A percentile compares a stretch with the other conserved stretches of the same genome.
Conservation (phyloP, 2,888 invertebrate genomes). For the Diaperis boleti region DNA sequence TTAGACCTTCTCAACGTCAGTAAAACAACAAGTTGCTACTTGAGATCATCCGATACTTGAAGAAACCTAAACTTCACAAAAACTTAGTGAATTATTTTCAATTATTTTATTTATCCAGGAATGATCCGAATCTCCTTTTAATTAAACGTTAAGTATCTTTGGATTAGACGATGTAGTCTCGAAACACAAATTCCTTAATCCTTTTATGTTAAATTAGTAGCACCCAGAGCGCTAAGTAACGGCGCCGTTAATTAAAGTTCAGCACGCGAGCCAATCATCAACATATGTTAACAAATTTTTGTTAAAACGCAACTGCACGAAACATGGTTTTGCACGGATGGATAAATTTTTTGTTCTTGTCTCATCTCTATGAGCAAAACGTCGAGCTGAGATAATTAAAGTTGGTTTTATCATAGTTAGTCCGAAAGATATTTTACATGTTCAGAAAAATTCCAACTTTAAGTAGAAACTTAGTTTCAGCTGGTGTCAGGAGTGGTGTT, state of each 20-base stretch:
- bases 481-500: constrained; percentile 1
- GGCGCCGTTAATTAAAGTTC: constrained; percentile 52
- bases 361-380: constrained; percentile 11
- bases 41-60: no score
- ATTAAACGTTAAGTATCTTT: constrained; percentile 40
- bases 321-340: constrained; percentile 13
- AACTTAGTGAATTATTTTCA: neutral
- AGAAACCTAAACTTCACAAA: neutral
- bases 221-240: constrained; percentile 52
- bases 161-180: constrained; percentile 37
- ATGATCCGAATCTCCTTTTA: constrained; percentile 27
- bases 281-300: constrained; percentile 50
- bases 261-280: constrained; percentile 58
- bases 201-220: constrained; percentile 46
- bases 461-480: constrained; percentile 6
- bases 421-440: constrained; percentile 7
- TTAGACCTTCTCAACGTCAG: no score
- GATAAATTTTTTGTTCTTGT: constrained; percentile 15
- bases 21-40: no score
- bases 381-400: constrained; percentile 3
- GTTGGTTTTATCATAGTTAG: constrained; percentile 15
- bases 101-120: constrained; percentile 24
- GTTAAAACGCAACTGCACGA: constrained; percentile 34
- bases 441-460: constrained; percentile 8
- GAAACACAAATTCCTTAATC: constrained; percentile 44